Percentiles rank a stretch among this genome's conserved stretches.
Conservation (phyloP, 2,113 vertebrate genomes). For the Platichthys stellatus region DNA sequence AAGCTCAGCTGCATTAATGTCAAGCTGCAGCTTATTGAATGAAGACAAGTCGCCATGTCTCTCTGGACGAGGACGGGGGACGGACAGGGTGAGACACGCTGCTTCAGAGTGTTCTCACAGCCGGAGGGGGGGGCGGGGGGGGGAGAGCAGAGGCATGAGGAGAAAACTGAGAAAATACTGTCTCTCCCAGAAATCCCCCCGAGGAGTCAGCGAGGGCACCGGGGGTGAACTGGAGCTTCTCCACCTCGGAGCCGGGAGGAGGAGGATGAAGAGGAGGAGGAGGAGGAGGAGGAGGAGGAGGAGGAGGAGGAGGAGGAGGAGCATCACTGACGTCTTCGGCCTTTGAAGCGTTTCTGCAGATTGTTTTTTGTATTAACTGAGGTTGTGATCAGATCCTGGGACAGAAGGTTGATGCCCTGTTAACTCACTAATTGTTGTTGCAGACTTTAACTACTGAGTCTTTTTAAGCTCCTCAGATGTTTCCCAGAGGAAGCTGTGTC, state of each 20-base stretch:
- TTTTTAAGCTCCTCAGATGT: too few species aligned
- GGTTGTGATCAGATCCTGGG: too few species aligned
- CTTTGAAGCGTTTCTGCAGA: not conserved
- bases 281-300: too few species aligned
- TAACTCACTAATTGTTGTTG: too few species aligned
- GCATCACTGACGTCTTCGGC: not conserved
- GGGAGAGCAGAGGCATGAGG: not conserved
- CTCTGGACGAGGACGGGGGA: not conserved
- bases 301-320: too few species aligned
- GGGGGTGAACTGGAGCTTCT: not conserved
- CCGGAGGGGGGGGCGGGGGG: too few species aligned
- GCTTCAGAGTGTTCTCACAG: not conserved
- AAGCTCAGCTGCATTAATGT: not conserved
- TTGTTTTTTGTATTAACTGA: too few species aligned
- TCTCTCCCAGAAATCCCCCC: not conserved
- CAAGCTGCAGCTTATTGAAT: not conserved
- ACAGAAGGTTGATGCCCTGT: too few species aligned
- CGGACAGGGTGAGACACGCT: not conserved
- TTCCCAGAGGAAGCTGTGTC: too few species aligned
- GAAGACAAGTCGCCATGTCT: not conserved
- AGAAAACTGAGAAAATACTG: not conserved
- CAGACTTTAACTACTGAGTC: too few species aligned
- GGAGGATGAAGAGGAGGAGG: too few species aligned
- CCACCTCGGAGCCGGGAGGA: not conserved
- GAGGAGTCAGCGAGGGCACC: too few species aligned